Evolutionary conservation across 2,113 vertebrate species (phyloP), one percentile per base, ranked within the genome.

Genomic region (Phylloscopus trochiloides): DNA sequence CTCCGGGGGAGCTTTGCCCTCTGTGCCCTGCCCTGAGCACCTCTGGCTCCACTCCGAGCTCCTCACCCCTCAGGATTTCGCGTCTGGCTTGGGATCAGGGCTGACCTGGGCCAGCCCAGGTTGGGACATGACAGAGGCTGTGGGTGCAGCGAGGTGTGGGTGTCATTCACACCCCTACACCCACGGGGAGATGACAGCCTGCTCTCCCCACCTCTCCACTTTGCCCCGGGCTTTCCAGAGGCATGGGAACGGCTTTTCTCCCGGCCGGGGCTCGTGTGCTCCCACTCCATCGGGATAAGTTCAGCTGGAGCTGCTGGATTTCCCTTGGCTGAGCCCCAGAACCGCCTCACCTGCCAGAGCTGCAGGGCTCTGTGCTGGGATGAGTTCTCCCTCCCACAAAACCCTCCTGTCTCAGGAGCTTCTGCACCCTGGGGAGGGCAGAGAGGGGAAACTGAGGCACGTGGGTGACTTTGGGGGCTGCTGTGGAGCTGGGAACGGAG

Each of bases 201-300:
- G 24, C 78, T 65, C 59, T 38, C 74, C 28, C 36, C 85, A 43
- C 52, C 54, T 72, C 76, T 32, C 54, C 36, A 0, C 26, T 58
- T 61, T 15, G 7, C 76, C 42, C 81, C 14, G 22, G 61, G 45
- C 52, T 85, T 61, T 55, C 40, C 58, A 36, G 52, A 42, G 25
- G 9, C 51, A 2, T 14, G 66, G 62, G 65, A 94, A 79, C 12
- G 36, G 15, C 7, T 54, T 58, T 59, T 42, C 61, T 87, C 12
- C 65, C 43, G 4, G 3, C 75, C 38, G 42, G 50, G 31, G 2
- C 38, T 87, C 18, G 0, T 0, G 0, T 54, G 6, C 11, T 68
- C 40, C 5, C 6, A 0, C 28, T 34, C 17, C 1, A 0, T 5
- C 8, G 63, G 73, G 38, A 9, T 32, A 17, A 62, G 28, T 28